A percentile compares a stretch with the other conserved stretches of the same genome.
Evolutionary conservation across 1,140 invertebrate species (phyloP).

Genomic region (Magallana gigas): DNA sequence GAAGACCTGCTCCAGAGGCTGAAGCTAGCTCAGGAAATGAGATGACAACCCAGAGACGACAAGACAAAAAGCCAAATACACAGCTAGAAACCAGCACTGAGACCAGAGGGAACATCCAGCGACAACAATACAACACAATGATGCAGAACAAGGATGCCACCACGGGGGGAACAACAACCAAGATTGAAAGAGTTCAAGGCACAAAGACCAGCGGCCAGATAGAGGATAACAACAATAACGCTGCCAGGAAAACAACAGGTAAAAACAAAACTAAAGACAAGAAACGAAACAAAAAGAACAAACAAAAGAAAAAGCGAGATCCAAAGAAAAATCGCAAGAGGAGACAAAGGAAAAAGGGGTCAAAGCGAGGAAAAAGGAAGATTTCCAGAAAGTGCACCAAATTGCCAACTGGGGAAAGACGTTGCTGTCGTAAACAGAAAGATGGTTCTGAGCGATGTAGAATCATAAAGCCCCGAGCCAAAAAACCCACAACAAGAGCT

Average conservation of each 20-base stretch:
- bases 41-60: neutral
- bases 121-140: conserved; percentile 23
- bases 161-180: neutral
- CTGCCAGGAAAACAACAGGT: conserved; percentile 39
- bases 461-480: conserved; percentile 33
- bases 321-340: conserved; percentile 36
- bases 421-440: conserved; percentile 43
- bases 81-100: neutral
- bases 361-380: conserved; percentile 58
- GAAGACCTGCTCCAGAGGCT: neutral
- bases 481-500: conserved; percentile 18
- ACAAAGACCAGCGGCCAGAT: conserved; percentile 20
- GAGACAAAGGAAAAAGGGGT: conserved; percentile 51
- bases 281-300: conserved; percentile 51
- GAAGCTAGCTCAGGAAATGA: neutral
- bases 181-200: neutral
- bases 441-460: conserved; percentile 45
- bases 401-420: conserved; percentile 32
- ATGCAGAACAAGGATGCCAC: conserved; percentile 17
- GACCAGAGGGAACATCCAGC: neutral
- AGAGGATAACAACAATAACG: conserved; percentile 11
- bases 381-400: conserved; percentile 47
- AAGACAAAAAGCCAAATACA: neutral
- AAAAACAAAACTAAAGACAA: conserved; percentile 30
- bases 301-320: conserved; percentile 49